These are phyloP conservation scores for Eutolmus rufibarbis DNA, from an alignment of 2,888 invertebrate species.

Conservation along the genomic window DNA sequence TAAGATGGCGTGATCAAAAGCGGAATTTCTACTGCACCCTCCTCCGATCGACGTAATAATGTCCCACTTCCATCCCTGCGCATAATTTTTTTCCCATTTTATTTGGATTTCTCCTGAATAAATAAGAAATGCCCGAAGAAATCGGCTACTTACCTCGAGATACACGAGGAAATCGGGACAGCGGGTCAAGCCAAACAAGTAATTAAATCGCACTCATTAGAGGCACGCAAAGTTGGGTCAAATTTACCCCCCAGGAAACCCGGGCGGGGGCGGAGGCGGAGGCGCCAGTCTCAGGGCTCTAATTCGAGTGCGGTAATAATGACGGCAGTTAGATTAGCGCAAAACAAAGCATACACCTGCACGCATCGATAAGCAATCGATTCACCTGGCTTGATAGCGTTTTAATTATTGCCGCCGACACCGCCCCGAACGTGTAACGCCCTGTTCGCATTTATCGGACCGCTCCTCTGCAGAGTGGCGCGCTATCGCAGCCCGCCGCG, in stretches of 20 bases:
- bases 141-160: not conserved
- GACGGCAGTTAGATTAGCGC: not conserved
- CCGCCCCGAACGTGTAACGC: not conserved
- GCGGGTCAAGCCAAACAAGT: constrained; percentile 11
- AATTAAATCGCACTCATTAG: constrained; percentile 22
- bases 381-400: not conserved
- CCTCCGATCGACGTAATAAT: not conserved
- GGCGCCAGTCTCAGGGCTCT: not conserved
- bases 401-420: not conserved
- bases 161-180: not conserved
- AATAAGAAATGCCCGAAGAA: not conserved
- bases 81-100: not conserved
- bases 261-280: not conserved
- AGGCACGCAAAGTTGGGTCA: not conserved
- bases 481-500: not conserved
- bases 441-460: not conserved
- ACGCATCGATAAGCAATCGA: not conserved
- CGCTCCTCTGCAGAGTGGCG: not conserved
- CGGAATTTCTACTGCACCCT: not conserved
- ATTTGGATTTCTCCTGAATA: not conserved
- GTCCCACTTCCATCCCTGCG: not conserved
- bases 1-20: constrained; percentile 2
- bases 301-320: constrained; percentile 3
- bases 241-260: not conserved
- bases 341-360: not conserved